Base-by-base conservation (phyloP, 2,797 vertebrate genomes). In the Centroberyx gerrardi region DNA sequence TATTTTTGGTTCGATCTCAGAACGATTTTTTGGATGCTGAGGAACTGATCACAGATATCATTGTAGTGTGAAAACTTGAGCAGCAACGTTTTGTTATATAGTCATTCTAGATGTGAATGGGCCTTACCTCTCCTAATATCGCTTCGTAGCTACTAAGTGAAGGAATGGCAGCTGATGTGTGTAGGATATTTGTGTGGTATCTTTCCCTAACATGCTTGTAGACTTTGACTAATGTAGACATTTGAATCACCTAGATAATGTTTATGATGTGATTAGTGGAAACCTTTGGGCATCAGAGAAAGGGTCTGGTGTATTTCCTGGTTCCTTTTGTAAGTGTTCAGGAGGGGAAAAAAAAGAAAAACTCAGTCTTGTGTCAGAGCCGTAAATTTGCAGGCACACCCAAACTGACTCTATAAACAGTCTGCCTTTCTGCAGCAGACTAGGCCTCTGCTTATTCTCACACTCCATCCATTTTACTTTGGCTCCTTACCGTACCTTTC, bases 351-450 rank as follows among this genome's bases (percentile, higher is more conserved):
- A 77, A 76, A 66, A 40, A 27, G 33, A 51, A 75, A 80, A 84
- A 87, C 40, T 36, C 70, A 22, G 66, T 76, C 74, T 87, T 82
- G 71, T 84, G 86, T 87, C 85, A 82, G 83, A 9, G 13, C 89
- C 88, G 90, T 91, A 86, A 79, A 91, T 91, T 80, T 86, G 76
- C 68, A 88, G 93, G 89, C 94, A 93, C 94, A 92, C 94, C 94
- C 94, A 91, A 84, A 84, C 90, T 64, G 52, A 55, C 63, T 82
- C 71, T 92, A 93, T 94, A 95, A 95, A 95, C 91, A 94, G 90
- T 80, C 85, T 85, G 85, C 79, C 70, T 85, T 71, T 85, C 89
- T 77, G 89, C 91, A 62, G 10, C 76, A 67, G 51, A 86, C 89
- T 58, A 62, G 59, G 72, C 80, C 80, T 88, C 79, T 83, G 80